Evolutionary conservation across 1,140 invertebrate species (phyloP).

Genomic region (Ptiloglossa arizonensis): DNA sequence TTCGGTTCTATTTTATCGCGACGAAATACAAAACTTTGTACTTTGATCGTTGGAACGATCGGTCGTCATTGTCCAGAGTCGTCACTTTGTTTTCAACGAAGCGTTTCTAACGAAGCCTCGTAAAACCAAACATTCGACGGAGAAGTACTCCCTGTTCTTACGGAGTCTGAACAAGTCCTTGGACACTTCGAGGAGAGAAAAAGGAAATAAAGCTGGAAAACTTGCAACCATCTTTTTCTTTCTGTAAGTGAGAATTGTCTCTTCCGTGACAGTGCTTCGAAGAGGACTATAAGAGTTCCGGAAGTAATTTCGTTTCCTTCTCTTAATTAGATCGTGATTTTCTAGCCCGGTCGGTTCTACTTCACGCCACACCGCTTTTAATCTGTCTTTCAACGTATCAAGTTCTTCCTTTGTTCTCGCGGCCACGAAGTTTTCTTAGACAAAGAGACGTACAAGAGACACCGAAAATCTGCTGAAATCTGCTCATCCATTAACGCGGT

Average conservation of each 20-base stretch:
- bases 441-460: background rate
- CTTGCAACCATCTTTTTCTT: background rate
- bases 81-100: background rate
- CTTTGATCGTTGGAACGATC: background rate
- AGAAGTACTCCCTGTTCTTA: background rate
- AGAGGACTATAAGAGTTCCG: background rate
- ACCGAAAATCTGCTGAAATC: background rate
- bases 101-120: background rate
- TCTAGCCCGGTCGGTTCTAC: background rate
- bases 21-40: background rate
- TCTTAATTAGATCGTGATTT: slow-evolving; percentile 16
- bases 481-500: background rate
- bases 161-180: background rate
- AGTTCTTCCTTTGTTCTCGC: background rate
- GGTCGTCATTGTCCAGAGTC: background rate
- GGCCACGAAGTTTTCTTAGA: too few relatives aligned
- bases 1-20: background rate
- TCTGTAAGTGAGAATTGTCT: background rate
- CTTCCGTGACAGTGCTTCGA: background rate
- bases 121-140: background rate
- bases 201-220: background rate
- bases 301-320: background rate
- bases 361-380: background rate
- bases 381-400: background rate
- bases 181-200: too few relatives aligned